phyloP scores from a whole-genome alignment of 2,797 vertebrate species.

The Falco columbarius region DNA sequence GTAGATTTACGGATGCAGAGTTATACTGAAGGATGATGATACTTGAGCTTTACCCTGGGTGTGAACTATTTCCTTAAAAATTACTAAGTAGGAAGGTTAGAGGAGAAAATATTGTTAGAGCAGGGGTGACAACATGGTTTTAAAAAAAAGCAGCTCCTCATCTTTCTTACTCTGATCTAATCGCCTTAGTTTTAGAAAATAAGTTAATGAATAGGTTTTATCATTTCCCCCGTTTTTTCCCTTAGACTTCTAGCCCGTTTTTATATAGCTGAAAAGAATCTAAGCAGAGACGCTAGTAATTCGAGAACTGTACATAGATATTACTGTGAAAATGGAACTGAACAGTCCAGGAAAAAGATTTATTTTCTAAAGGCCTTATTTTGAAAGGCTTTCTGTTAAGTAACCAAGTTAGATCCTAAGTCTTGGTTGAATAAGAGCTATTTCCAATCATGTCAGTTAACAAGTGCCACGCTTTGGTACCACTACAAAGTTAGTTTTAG shows the following conservation, averaged over 20 bases:
- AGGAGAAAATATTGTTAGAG: neutral
- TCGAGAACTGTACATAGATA: neutral
- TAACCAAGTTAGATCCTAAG: neutral
- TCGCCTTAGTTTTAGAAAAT: neutral
- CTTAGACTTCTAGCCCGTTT: neutral
- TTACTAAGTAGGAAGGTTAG: neutral
- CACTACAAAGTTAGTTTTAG: neutral
- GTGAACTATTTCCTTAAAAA: neutral
- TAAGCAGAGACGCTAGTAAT: neutral
- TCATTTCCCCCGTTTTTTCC: neutral
- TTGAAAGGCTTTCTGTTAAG: neutral
- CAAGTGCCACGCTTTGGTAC: neutral
- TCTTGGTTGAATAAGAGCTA: neutral
- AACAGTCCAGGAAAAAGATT: neutral
- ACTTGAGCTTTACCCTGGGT: neutral
- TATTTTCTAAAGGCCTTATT: neutral
- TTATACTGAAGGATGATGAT: neutral
- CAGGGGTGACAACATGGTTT: neutral
- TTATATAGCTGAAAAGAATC: neutral
- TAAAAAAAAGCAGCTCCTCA: neutral
- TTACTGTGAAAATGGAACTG: neutral
- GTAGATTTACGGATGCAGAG: neutral
- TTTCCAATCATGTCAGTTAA: neutral
- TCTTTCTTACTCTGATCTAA: neutral
- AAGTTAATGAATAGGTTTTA: neutral